A percentile compares a stretch with the other conserved stretches of the same genome.
Conservation (phyloP, 2,113 vertebrate species). For the Muntiacus reevesi region DNA sequence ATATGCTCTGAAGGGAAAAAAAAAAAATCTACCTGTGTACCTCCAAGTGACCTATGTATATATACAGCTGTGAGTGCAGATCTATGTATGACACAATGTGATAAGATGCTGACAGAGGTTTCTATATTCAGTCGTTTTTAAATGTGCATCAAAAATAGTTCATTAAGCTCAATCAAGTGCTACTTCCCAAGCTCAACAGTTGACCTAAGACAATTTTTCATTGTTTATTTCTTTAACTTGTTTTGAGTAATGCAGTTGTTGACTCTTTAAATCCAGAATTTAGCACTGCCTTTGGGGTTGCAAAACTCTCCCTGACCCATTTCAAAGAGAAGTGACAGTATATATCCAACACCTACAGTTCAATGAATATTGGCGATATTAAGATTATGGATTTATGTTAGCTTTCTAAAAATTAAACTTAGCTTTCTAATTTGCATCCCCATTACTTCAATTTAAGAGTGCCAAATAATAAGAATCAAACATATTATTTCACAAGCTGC, state of each 20-base stretch:
- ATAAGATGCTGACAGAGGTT: not conserved
- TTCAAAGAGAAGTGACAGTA: not conserved
- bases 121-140: not conserved
- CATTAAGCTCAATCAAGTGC: not conserved
- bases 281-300: not conserved
- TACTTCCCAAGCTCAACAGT: not conserved
- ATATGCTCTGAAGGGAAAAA: not conserved
- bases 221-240: not conserved
- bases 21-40: not conserved
- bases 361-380: not conserved
- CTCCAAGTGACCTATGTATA: not conserved
- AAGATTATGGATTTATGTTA: not conserved
- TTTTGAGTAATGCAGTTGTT: not conserved
- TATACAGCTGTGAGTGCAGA: not conserved
- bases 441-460: not conserved
- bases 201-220: not conserved
- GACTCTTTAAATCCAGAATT: not conserved
- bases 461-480: not conserved
- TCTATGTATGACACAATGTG: fast-evolving
- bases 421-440: not conserved
- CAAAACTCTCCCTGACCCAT: not conserved
- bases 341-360: not conserved
- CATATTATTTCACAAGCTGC: not conserved
- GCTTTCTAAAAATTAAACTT: not conserved
- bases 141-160: not conserved